phyloP scores from a whole-genome alignment of 2,113 vertebrate genomes.

The Hemibagrus wyckioides region DNA sequence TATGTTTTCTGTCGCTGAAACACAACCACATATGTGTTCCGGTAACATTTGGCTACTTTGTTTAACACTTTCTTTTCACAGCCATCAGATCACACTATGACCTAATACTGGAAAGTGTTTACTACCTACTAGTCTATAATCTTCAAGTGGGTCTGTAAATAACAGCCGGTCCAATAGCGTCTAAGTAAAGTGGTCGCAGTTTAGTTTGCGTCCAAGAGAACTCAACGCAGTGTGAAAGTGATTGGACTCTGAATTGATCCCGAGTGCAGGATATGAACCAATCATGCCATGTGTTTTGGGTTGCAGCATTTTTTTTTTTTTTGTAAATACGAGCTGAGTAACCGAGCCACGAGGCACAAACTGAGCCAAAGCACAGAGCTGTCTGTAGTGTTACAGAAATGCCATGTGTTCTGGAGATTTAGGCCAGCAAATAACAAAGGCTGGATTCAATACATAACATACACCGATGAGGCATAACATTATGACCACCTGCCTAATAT shows the following conservation, averaged over 20 bases:
- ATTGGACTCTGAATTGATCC: background rate
- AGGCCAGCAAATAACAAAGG: background rate
- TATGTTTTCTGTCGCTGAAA: background rate
- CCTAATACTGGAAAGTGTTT: background rate
- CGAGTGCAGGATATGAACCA: background rate
- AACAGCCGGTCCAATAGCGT: background rate
- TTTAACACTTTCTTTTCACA: background rate
- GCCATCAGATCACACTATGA: background rate
- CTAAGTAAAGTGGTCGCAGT: background rate
- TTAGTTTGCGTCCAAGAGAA: background rate
- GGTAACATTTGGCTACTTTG: background rate
- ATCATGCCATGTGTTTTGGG: background rate
- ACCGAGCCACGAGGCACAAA: background rate
- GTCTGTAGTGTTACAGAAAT: slow-evolving; percentile 11
- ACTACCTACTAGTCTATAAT: background rate
- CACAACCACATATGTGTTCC: background rate
- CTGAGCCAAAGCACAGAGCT: background rate
- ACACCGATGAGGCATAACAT: too few species aligned
- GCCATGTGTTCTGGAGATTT: background rate
- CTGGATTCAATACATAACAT: background rate
- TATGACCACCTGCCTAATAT: too few species aligned
- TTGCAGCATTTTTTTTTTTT: slow-evolving; percentile 23
- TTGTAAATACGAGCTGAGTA: background rate
- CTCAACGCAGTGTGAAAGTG: background rate
- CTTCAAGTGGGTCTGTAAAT: background rate